Base-by-base conservation (phyloP, 2,888 invertebrate species). In the Drosophila helvetica region DNA sequence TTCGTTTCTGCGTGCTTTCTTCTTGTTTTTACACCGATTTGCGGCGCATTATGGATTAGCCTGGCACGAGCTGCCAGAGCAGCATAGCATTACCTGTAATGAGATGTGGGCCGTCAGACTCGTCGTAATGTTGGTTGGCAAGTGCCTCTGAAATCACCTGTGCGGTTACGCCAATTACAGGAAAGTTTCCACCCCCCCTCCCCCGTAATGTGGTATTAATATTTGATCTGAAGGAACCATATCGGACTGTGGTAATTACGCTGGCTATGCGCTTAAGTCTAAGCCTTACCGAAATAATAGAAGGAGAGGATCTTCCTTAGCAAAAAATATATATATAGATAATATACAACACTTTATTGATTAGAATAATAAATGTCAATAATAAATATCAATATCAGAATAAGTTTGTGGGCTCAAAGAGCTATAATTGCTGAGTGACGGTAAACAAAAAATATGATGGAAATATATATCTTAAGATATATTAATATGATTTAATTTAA, bases 1-100 rank as follows among this genome's bases (percentile, higher is more conserved):
- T 45, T 50, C 59, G 25, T 48, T 71, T 55, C 25, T 51, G 55
- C 30, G 70, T 47, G 54, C 38, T 73, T 68, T 71, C 67, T 38
- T 45, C 48, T 19, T 22, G 43, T 63, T 56, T 65, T 51, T 17
- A 30, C 62, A 46, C 22, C 48, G 30, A 61, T 70, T 70, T 59
- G 17, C 42, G 38, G 6, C 30, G 33, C 17, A 33, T 53, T 60
- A 47, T 27, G 17, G 45, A 59, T 63, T 63, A 59, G 33, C 33
- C 15, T 38, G 15, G n/a, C 38, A 38, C 2, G 2, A n/a, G n/a
- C n/a, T n/a, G 38, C 38, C 15, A 7, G 38, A 12, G 38, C 15
- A 6, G 15, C 25, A 8, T 7, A 6, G 42, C 19, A 64, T 48
- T 48, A 66, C 66, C 66, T 53, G 54, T 50, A 58, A 42, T 52